A percentile compares a stretch with the other conserved stretches of the same genome.
These are phyloP conservation scores for Cyprinodon variegatus DNA, from an alignment of 2,113 vertebrate genomes.

Conservation along the genomic window DNA sequence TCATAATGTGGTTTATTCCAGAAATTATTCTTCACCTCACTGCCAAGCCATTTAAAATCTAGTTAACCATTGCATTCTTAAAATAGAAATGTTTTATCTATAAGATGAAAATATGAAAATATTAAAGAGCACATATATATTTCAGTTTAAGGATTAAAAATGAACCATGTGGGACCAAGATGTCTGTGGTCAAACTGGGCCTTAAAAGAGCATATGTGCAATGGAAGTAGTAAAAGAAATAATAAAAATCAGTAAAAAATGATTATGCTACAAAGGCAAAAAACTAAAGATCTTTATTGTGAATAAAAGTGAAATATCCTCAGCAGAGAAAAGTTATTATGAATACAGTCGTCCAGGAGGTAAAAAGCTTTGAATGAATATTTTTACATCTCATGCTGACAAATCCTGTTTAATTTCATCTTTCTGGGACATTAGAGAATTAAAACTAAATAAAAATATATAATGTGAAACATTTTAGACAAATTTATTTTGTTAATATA, in stretches of 20 bases:
- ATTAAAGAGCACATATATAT: slow-evolving; percentile 17
- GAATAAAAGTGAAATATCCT: not conserved
- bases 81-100: slow-evolving; percentile 6
- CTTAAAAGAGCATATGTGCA: slow-evolving; percentile 56
- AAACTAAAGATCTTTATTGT: slow-evolving; percentile 14
- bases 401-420: not conserved
- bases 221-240: slow-evolving; percentile 37
- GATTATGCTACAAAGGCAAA: slow-evolving; percentile 12
- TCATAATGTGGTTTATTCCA: slow-evolving; percentile 42
- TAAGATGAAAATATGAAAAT: slow-evolving; percentile 35
- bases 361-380: not conserved
- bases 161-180: slow-evolving; percentile 11
- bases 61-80: slow-evolving; percentile 18
- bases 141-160: slow-evolving; percentile 23
- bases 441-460: not conserved
- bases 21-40: slow-evolving; percentile 4
- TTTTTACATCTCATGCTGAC: slow-evolving; percentile 1
- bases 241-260: slow-evolving; percentile 42
- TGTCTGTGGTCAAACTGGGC: not conserved
- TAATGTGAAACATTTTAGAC: not conserved
- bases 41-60: slow-evolving; percentile 17
- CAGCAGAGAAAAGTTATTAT: not conserved
- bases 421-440: not conserved
- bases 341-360: not conserved
- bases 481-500: not conserved